These are phyloP conservation scores for Meda fulgida DNA, from an alignment of 2,797 vertebrate species.

Conservation along the genomic window DNA sequence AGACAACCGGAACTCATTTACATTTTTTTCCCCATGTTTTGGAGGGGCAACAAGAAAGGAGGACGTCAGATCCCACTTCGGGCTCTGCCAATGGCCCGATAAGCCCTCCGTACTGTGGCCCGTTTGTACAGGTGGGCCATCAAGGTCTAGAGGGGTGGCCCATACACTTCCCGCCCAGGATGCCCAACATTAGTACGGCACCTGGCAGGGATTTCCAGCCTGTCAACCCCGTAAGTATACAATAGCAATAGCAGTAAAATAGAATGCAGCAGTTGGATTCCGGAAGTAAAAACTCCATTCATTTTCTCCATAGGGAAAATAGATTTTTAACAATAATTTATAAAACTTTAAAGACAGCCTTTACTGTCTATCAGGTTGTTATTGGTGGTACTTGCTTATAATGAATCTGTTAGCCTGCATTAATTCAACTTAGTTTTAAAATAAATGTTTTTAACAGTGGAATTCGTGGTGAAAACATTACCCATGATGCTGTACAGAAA, in stretches of 20 bases:
- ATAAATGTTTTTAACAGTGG: too few relatives aligned
- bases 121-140: conserved; percentile 86
- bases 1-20: conserved; percentile 31
- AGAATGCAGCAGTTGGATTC: background rate
- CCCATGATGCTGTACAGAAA: too few relatives aligned
- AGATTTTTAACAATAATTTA: background rate
- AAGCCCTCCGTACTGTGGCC: conserved; percentile 89
- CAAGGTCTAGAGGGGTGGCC: conserved; percentile 91
- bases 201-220: conserved; percentile 86
- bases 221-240: conserved; percentile 77
- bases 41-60: conserved; percentile 85
- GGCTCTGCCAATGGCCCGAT: conserved; percentile 79
- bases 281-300: background rate
- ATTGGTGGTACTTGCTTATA: background rate
- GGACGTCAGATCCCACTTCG: conserved; percentile 83
- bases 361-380: background rate
- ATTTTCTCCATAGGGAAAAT: background rate
- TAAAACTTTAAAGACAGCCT: background rate
- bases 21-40: conserved; percentile 41
- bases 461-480: too few relatives aligned
- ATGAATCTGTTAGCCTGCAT: too few relatives aligned
- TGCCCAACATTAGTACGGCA: conserved; percentile 80
- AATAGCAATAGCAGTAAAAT: background rate
- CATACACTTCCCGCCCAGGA: conserved; percentile 87
- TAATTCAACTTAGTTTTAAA: too few relatives aligned